A percentile compares a stretch with the other conserved stretches of the same genome.
These are phyloP conservation scores for Hippocampus barbouri DNA, from an alignment of 2,113 vertebrate genomes.

Conservation along the genomic window DNA sequence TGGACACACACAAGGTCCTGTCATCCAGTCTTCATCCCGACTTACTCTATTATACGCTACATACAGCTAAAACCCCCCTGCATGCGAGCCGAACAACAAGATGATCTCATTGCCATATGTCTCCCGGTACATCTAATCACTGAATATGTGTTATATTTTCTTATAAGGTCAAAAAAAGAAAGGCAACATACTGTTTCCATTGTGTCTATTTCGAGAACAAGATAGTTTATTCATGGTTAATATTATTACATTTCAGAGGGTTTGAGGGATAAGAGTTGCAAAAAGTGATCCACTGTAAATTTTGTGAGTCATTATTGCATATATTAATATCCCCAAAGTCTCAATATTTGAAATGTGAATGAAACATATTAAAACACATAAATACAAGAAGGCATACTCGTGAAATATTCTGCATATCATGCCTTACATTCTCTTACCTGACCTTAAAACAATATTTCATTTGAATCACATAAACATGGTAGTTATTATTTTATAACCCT, in stretches of 20 bases:
- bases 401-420: neutral
- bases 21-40: constrained; percentile 47
- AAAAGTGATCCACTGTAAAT: neutral
- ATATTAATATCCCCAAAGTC: neutral
- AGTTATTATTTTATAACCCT: neutral
- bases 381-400: constrained; percentile 7
- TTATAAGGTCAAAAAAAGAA: neutral
- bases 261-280: neutral
- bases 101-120: neutral
- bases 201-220: too few species aligned
- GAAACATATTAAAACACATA: neutral
- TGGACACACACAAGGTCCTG: constrained; percentile 27
- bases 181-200: neutral
- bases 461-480: neutral
- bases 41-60: constrained; percentile 49
- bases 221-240: neutral
- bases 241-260: too few species aligned
- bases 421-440: neutral
- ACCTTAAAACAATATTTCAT: neutral
- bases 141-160: neutral
- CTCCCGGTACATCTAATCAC: neutral
- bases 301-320: neutral
- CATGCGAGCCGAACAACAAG: constrained; percentile 1
- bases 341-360: neutral
- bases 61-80: constrained; percentile 14